Evolutionary conservation across 2,888 invertebrate genomes (phyloP), one percentile per base, ranked within the genome.

Genomic region (Epistrophe eligans): DNA sequence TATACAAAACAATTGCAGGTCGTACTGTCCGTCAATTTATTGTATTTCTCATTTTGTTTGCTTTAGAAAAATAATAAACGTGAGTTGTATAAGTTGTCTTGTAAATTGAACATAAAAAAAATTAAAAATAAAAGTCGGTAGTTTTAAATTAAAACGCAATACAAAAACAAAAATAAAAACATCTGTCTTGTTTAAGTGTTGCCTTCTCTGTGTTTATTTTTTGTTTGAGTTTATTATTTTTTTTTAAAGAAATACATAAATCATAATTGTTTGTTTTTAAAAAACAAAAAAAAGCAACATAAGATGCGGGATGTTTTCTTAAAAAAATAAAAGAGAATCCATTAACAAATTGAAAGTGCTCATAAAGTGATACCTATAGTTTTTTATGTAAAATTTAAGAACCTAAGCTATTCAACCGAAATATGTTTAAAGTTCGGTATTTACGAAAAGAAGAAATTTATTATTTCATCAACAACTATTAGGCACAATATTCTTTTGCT

Each of bases 11-110:
- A 50, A 50, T 50, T 67, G 67, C 67, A 67, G 67, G 67, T 67
- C 67, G 48, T 50, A 38, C 50, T 67, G 50, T 67, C 67, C 28
- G 19, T 67, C 67, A 67, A 67, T 50, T 67, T 67, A 67, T 67
- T 50, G 40, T 43, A 32, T 48, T 24, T 48, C 28, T 67, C 50
- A 8, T 67, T 50, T 50, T 48, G 67, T 50, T 7, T 66, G 67
- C 35, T 4, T 50, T 13, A 48, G 32, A 15, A 32, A 50, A 43
- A 50, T 66, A 66, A 67, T 35, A 67, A 67, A 19, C 19, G 35
- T 67, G 32, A 67, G 67, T 67, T 50, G 67, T 50, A n/a, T 35
- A 35, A 9, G n/a, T 8, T 48, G 17, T 17, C 8, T 35, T 35
- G 9, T 35, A 35, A 66, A 48, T 64, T n/a, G 45, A 17, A 45